Evolutionary conservation across 2,888 invertebrate species (phyloP).

Genomic region (Stenodema calcarata): DNA sequence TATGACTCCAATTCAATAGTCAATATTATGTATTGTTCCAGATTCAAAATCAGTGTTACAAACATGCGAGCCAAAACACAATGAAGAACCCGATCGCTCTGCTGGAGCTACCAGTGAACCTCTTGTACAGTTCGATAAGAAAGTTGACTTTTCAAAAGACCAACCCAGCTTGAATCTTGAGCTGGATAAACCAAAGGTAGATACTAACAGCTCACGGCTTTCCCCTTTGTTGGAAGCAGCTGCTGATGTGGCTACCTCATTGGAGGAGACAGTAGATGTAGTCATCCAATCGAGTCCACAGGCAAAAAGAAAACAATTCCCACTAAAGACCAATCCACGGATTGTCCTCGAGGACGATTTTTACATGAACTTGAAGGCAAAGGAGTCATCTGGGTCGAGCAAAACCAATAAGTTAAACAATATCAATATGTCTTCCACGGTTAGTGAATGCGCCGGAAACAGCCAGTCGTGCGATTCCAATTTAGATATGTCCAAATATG

Average conservation of each 20-base stretch:
- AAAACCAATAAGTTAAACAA: neutral
- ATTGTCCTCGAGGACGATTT: constrained; percentile 55
- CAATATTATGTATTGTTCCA: constrained; percentile 4
- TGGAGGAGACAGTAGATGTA: constrained; percentile 74
- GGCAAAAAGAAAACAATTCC: constrained; percentile 54
- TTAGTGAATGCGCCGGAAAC: neutral
- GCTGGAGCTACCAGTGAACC: constrained; percentile 44
- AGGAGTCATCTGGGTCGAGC: neutral
- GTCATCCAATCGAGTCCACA: constrained; percentile 69
- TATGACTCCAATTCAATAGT: no score
- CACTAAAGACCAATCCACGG: constrained; percentile 53
- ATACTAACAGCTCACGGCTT: constrained; percentile 46
- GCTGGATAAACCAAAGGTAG: constrained; percentile 51
- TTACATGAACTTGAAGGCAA: neutral
- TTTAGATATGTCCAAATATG: constrained; percentile 7
- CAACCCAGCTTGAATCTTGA: constrained; percentile 41
- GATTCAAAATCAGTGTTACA: neutral
- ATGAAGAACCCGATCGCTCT: constrained; percentile 10
- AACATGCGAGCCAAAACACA: constrained; percentile 24
- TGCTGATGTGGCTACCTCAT: constrained; percentile 70
- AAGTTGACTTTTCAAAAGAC: constrained; percentile 25
- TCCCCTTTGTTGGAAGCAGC: constrained; percentile 69
- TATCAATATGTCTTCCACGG: neutral
- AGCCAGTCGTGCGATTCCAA: neutral
- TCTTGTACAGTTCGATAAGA: neutral